Base-by-base conservation (phyloP, 2,113 vertebrate genomes). In the Vicugna pacos region DNA sequence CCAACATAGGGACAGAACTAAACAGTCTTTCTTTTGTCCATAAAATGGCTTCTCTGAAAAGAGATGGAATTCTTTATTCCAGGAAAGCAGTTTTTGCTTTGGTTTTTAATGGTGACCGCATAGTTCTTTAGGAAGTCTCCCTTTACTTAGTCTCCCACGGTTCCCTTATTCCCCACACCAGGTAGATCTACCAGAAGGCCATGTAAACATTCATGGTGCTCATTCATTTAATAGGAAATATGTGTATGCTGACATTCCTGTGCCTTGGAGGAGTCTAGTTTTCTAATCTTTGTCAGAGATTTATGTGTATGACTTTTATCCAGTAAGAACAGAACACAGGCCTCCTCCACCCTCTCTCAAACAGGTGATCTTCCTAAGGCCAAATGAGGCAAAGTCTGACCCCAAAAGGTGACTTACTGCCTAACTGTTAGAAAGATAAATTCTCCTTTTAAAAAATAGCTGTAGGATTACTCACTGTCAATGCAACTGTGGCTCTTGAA, bases 1-100 rank as follows among this genome's bases (percentile, higher is more conserved):
- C 24, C 1, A 24, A 6, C 17, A 32, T 10, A 75, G 60, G 4
- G 5, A 35, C 2, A 4, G 26, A 75, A 38, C 38, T 26, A 76
- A 94, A 52, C 6, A 7, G 11, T 54, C 28, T 50, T 75, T 35
- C 69, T 56, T 84, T 91, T 91, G 24, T 83, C 20, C 9, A 19
- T 48, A 70, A 84, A 73, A 56, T 94, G 50, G 35, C 46, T 76
- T 93, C 62, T 91, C 64, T 70, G 30, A 72, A 91, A 91, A 89
- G 62, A 95, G 35, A 20, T 20, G 5, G 75, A 73, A 69, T 76
- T n/a, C 50, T 95, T 94, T 62, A 73, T 89, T 89, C 19, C 30
- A 86, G 72, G 19, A 67, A 85, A 86, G 26, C 3, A 4, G 12
- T 60, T 81, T 82, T 82, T 82, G 20, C 42, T 2, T 82, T 82